These are phyloP conservation scores for Propithecus perrieri DNA, from an alignment of 2,797 vertebrate species.

Conservation along the genomic window DNA sequence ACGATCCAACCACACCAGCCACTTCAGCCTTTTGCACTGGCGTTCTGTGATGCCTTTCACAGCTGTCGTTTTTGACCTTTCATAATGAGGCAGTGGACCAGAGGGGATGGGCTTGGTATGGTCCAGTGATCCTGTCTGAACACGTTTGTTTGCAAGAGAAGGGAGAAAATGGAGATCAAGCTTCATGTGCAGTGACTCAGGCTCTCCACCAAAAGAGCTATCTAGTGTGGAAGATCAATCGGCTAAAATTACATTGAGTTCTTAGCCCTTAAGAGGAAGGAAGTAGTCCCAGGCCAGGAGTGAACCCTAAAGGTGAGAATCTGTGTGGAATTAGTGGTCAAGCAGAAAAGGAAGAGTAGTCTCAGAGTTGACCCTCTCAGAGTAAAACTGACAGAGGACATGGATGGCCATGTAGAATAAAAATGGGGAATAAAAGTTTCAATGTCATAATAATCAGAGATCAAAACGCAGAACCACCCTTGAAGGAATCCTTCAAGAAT, in stretches of 20 bases:
- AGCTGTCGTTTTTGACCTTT: slow-evolving; percentile 7
- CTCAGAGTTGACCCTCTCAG: background rate
- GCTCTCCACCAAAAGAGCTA: background rate
- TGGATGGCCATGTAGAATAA: background rate
- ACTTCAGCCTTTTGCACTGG: background rate
- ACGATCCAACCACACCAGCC: background rate
- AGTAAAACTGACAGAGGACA: background rate
- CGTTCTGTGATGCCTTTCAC: background rate
- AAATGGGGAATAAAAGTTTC: background rate
- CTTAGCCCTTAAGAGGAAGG: background rate
- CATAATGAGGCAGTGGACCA: background rate
- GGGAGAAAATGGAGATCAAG: background rate
- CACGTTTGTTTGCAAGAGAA: background rate
- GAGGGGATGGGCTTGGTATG: background rate
- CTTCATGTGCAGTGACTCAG: background rate
- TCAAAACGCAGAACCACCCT: background rate
- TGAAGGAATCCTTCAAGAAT: background rate
- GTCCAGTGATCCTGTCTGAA: background rate
- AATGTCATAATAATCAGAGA: background rate
- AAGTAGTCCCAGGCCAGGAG: background rate
- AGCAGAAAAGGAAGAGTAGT: background rate
- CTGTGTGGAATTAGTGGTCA: background rate
- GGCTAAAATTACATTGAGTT: background rate
- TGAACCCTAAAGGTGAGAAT: background rate
- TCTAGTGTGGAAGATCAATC: background rate